Conservation (phyloP, 2,888 invertebrate genomes). For the Eustalomyia histrio region DNA sequence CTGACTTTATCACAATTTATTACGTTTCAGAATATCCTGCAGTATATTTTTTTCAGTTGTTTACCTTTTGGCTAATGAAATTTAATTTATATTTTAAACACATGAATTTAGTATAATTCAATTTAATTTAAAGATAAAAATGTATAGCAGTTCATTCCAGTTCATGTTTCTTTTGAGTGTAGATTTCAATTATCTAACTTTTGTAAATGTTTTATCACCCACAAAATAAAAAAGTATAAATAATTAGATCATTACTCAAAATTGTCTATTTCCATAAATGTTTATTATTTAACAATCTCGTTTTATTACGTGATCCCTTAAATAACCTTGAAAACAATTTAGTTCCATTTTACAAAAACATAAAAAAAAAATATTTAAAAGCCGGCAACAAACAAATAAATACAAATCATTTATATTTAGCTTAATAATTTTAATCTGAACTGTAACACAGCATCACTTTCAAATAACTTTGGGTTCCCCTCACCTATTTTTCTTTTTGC, state of each 20-base stretch:
- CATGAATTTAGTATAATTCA: too few species aligned
- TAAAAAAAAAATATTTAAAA: slow-evolving; percentile 14
- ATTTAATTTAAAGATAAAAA: too few species aligned
- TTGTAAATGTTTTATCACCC: slow-evolving; percentile 11
- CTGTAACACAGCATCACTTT: background rate
- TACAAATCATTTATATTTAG: background rate
- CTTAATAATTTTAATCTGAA: slow-evolving; percentile 17
- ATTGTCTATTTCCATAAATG: background rate
- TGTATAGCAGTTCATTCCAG: too few species aligned
- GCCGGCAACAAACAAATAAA: background rate
- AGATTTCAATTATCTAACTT: too few species aligned
- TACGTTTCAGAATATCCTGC: too few species aligned
- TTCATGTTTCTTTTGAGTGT: too few species aligned
- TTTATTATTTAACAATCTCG: slow-evolving; percentile 6
- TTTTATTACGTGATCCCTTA: slow-evolving; percentile 10
- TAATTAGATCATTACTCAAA: slow-evolving; percentile 3
- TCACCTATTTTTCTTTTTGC: background rate
- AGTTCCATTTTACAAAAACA: slow-evolving; percentile 18
- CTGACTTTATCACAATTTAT: too few species aligned
- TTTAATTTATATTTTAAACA: too few species aligned
- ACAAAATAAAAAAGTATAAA: too few species aligned
- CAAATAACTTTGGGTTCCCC: background rate
- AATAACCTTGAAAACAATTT: slow-evolving; percentile 39
- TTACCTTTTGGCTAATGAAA: too few species aligned
- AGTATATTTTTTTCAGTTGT: too few species aligned